Evolutionary conservation across 2,797 vertebrate genomes (phyloP).

Genomic region (Sebastes oblongus): DNA sequence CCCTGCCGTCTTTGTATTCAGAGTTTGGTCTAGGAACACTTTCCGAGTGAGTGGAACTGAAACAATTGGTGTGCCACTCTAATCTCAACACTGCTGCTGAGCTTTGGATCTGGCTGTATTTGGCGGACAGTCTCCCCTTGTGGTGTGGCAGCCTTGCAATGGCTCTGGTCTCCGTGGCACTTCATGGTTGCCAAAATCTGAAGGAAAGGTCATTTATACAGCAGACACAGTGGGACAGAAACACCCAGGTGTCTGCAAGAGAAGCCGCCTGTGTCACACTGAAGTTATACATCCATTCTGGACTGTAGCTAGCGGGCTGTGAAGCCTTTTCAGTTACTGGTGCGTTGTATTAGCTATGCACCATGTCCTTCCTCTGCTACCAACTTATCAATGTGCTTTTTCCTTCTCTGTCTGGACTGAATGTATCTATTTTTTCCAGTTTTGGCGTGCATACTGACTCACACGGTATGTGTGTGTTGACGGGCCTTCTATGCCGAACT

Average conservation of each 20-base stretch:
- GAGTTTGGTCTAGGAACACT: constrained; percentile 56
- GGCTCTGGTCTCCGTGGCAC: constrained; percentile 60
- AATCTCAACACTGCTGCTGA: constrained; percentile 65
- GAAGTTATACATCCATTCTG: constrained; percentile 35
- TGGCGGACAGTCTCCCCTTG: constrained; percentile 61
- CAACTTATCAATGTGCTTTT: constrained; percentile 1
- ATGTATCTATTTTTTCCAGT: constrained; percentile 1
- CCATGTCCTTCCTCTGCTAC: constrained; percentile 37
- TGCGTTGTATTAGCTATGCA: constrained; percentile 30
- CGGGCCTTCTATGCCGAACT: background rate
- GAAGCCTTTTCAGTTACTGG: constrained; percentile 44
- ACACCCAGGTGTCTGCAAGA: constrained; percentile 57
- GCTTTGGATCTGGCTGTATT: constrained; percentile 61
- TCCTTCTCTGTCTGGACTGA: background rate
- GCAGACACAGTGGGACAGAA: constrained; percentile 46
- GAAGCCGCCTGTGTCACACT: constrained; percentile 38
- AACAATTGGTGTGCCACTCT: constrained; percentile 68
- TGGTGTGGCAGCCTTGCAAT: constrained; percentile 55
- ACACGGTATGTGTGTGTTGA: background rate
- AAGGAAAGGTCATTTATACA: constrained; percentile 72
- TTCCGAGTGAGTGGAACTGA: constrained; percentile 64
- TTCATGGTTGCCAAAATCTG: constrained; percentile 60
- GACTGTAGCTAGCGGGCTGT: constrained; percentile 23
- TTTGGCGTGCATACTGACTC: background rate
- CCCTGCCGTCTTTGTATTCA: constrained; percentile 50